Base-by-base conservation (phyloP, 23 tunicate genomes). In the Botrylloides violaceus region DNA sequence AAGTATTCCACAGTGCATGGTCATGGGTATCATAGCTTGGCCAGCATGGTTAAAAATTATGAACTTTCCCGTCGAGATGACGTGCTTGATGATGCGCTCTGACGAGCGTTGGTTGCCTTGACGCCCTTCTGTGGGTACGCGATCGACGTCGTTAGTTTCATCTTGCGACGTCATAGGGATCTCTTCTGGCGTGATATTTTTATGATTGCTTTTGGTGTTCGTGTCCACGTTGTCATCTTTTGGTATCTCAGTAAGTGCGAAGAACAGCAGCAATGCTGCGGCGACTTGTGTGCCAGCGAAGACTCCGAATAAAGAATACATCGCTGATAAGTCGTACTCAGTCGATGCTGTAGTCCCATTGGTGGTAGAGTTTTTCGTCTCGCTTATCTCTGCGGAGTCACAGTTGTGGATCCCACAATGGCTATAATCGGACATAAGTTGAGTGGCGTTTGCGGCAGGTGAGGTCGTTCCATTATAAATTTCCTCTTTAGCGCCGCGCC, bases 1-100 rank as follows among this genome's bases (percentile, higher is more conserved):
- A 1, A 84, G 38, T 34, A 84, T 73, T n/a, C 92, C 92, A 55
- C 72, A 78, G 56, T 84, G 92, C 31, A 84, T 66, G 2, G 92
- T 78, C 15, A 84, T 70, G 34, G 92, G 92, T 24, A 84, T 79
- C 70, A 84, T 62, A 3, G 78, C 60, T 28, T 59, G n/a, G 4
- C 75, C 83, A 1, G 71, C 78, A 64, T 78, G 71, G 72, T 84
- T 81, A 4, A 81, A 71, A 3, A 73, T 49, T 2, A 84, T 64
- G 15, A 84, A 34, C 32, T 3, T 57, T 9, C 66, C 34, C 34
- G 83, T 84, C 50, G 92, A 31, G 29, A 63, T 27, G 18, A 31
- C 35, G 35, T 63, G 35, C 35, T 12, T 27, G n/a, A 3, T 26
- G 4, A 43, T 43, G 12, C 53, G 9, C 15, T 43, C 53, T 9